phyloP scores from a whole-genome alignment of 2,797 vertebrate species.

The Rhinogobio ventralis region DNA sequence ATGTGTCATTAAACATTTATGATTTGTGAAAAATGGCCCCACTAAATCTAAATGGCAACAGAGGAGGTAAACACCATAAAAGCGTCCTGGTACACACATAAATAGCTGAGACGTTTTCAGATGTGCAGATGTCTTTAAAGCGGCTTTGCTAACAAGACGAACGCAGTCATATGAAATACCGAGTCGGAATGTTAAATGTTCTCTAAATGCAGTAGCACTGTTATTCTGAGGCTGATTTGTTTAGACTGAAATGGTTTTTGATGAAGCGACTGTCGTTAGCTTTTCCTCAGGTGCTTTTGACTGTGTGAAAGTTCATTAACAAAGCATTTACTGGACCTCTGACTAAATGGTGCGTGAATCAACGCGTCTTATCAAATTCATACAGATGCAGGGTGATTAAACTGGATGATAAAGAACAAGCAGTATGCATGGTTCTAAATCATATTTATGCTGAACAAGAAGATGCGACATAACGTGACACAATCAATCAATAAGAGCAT shows the following conservation, averaged over 20 bases:
- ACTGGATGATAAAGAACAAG: background rate
- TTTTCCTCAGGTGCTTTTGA: background rate
- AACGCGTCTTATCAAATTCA: slow-evolving; percentile 39
- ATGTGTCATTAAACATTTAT: slow-evolving; percentile 52
- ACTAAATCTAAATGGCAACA: slow-evolving; percentile 45
- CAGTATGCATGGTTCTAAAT: background rate
- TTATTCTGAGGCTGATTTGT: background rate
- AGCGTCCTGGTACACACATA: slow-evolving; percentile 35
- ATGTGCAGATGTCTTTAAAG: slow-evolving; percentile 23
- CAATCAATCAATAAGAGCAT: background rate
- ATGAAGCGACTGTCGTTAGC: background rate
- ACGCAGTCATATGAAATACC: background rate
- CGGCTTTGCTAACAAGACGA: slow-evolving; percentile 15
- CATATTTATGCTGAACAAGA: background rate
- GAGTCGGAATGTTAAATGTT: slow-evolving; percentile 5
- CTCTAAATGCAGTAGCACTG: background rate
- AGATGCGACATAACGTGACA: background rate
- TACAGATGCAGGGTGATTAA: slow-evolving; percentile 35
- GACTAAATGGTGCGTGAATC: slow-evolving; percentile 37
- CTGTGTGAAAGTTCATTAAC: background rate
- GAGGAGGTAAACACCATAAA: slow-evolving; percentile 36
- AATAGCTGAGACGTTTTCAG: slow-evolving; percentile 22
- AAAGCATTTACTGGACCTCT: slow-evolving; percentile 17
- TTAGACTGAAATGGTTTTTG: background rate
- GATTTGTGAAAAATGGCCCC: slow-evolving; percentile 42